phyloP scores from a whole-genome alignment of 2,888 invertebrate species.

The Coleophora deauratella region DNA sequence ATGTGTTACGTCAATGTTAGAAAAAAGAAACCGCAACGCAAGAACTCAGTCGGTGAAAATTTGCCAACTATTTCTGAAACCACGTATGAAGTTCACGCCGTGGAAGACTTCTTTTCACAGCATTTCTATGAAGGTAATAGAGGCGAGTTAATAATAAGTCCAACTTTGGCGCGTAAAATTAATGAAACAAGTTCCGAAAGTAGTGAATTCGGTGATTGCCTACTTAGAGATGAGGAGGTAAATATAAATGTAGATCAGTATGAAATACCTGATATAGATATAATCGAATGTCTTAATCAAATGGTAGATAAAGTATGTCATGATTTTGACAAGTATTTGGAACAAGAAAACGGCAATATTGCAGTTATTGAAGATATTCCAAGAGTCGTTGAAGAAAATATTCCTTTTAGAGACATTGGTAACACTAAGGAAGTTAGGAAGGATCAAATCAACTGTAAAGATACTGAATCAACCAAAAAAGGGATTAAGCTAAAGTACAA shows the following conservation, averaged over 20 bases:
- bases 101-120: slow-evolving; percentile 46
- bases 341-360: slow-evolving; percentile 12
- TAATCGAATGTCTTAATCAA: slow-evolving; percentile 42
- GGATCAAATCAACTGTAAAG: slow-evolving; percentile 11
- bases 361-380: background rate
- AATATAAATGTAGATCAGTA: slow-evolving; percentile 17
- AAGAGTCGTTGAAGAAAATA: background rate
- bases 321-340: slow-evolving; percentile 36
- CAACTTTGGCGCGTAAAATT: slow-evolving; percentile 42
- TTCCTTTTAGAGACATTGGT: background rate
- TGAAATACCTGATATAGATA: slow-evolving; percentile 29
- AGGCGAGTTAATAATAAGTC: slow-evolving; percentile 35
- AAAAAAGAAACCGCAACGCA: slow-evolving; percentile 16
- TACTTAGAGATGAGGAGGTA: slow-evolving; percentile 18
- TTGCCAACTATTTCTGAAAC: slow-evolving; percentile 9
- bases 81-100: slow-evolving; percentile 24
- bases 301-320: slow-evolving; percentile 46
- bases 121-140: slow-evolving; percentile 30
- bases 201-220: slow-evolving; percentile 32
- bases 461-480: slow-evolving; percentile 13
- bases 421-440: slow-evolving; percentile 7
- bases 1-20: slow-evolving; percentile 25
- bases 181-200: slow-evolving; percentile 43
- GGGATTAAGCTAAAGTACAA: slow-evolving; percentile 24
- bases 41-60: slow-evolving; percentile 4